Conservation (phyloP, 2,113 vertebrate genomes). For the Dermatemys mawii region DNA sequence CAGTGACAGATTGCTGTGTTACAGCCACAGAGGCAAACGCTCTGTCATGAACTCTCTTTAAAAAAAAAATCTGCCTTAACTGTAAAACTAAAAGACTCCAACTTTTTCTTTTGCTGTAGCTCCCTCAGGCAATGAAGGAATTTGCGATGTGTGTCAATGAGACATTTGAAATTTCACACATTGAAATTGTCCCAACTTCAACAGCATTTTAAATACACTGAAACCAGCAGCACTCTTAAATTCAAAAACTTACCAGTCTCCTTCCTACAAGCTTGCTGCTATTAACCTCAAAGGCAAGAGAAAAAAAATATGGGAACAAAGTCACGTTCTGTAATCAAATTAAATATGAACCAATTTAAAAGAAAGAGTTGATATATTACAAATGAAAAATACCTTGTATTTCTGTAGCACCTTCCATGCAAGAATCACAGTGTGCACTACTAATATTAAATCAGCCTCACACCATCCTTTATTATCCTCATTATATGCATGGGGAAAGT, state of each 20-base stretch:
- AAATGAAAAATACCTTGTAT: slow-evolving; percentile 65
- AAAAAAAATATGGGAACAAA: slow-evolving; percentile 59
- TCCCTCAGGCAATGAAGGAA: slow-evolving; percentile 76
- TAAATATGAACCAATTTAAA: slow-evolving; percentile 63
- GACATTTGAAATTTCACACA: slow-evolving; percentile 78
- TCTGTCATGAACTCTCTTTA: slow-evolving; percentile 71
- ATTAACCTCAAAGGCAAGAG: slow-evolving; percentile 58
- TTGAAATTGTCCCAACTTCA: slow-evolving; percentile 72
- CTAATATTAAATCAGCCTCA: slow-evolving; percentile 52
- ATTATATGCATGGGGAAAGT: slow-evolving; percentile 36
- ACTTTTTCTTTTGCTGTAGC: slow-evolving; percentile 67
- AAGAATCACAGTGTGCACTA: slow-evolving; percentile 50
- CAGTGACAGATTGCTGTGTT: slow-evolving; percentile 71
- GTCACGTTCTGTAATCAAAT: slow-evolving; percentile 31
- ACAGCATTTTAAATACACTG: slow-evolving; percentile 77
- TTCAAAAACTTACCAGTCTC: slow-evolving; percentile 67
- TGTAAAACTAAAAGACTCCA: slow-evolving; percentile 67
- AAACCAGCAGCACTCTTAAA: slow-evolving; percentile 70
- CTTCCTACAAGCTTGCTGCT: slow-evolving; percentile 67
- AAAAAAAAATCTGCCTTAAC: slow-evolving; percentile 64
- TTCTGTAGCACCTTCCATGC: neutral
- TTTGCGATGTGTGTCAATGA: slow-evolving; percentile 76
- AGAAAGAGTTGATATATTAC: slow-evolving; percentile 32
- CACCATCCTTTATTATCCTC: slow-evolving; percentile 6
- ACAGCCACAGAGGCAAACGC: slow-evolving; percentile 65